Evolutionary conservation across 2,797 vertebrate species (phyloP).

Genomic region (Poecilia picta): DNA sequence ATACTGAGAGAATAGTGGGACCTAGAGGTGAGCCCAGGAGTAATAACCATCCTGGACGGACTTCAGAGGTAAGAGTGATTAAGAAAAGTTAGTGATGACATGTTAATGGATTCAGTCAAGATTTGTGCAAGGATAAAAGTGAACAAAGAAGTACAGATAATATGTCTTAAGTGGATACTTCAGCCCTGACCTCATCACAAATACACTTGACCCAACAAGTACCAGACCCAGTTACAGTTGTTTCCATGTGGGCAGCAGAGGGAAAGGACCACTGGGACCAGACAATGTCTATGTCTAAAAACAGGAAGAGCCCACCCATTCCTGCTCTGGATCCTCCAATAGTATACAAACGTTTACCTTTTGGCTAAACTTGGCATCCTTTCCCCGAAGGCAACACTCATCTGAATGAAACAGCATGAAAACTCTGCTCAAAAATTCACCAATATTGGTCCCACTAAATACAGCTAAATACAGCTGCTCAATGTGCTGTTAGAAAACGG

Average conservation of each 20-base stretch:
- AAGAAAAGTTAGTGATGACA: conserved; percentile 16
- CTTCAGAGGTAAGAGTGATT: conserved; percentile 25
- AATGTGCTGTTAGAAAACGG: background rate
- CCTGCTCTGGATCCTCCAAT: conserved; percentile 71
- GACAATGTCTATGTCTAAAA: conserved; percentile 47
- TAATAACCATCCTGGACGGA: conserved; percentile 10
- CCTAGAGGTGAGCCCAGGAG: conserved; percentile 28
- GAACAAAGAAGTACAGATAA: conserved; percentile 32
- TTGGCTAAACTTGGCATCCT: conserved; percentile 61
- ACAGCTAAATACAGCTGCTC: background rate
- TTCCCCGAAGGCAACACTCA: conserved; percentile 30
- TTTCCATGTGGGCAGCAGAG: conserved; percentile 57
- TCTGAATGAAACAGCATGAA: conserved; percentile 31
- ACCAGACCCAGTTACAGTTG: conserved; percentile 42
- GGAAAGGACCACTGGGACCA: conserved; percentile 49
- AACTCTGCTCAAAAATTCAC: conserved; percentile 27
- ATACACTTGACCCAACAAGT: conserved; percentile 71
- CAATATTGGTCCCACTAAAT: conserved; percentile 40
- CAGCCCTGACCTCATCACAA: conserved; percentile 74
- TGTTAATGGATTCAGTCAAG: conserved; percentile 28
- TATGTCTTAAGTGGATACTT: conserved; percentile 44
- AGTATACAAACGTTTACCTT: conserved; percentile 66
- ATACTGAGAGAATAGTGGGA: conserved; percentile 5
- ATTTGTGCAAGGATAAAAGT: conserved; percentile 9
- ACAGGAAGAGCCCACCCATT: conserved; percentile 81